These are phyloP conservation scores for Diabrotica undecimpunctata DNA, from an alignment of 1,140 invertebrate species.

Conservation along the genomic window DNA sequence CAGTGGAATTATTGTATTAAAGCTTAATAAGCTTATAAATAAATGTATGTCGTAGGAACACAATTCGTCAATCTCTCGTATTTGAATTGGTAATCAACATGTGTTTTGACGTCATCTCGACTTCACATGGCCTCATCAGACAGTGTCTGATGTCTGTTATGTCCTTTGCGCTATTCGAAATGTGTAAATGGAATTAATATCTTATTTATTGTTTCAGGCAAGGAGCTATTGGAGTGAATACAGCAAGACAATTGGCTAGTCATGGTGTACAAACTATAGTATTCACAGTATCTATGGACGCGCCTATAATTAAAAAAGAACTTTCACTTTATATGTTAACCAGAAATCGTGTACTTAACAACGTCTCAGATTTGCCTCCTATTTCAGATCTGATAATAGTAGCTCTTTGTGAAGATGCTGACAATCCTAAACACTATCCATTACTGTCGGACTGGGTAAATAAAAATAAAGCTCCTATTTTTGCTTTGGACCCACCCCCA, in stretches of 20 bases:
- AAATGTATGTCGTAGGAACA: too few relatives aligned
- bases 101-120: too few relatives aligned
- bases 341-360: conserved; percentile 53
- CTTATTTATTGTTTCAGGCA: conserved; percentile 38
- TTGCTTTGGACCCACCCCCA: conserved; percentile 77
- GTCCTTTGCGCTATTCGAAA: too few relatives aligned
- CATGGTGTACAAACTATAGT: conserved; percentile 75
- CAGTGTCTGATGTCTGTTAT: too few relatives aligned
- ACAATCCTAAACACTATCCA: conserved; percentile 44
- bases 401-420: conserved; percentile 56
- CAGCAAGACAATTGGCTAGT: conserved; percentile 75
- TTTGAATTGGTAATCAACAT: too few relatives aligned
- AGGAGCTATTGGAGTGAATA: conserved; percentile 71
- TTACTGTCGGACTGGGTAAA: conserved; percentile 62
- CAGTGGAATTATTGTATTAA: too few relatives aligned
- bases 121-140: too few relatives aligned
- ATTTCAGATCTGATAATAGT: conserved; percentile 68
- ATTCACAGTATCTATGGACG: conserved; percentile 48
- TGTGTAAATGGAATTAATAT: too few relatives aligned
- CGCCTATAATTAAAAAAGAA: conserved; percentile 50
- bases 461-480: conserved; percentile 69
- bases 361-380: conserved; percentile 56
- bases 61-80: too few relatives aligned
- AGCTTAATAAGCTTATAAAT: too few relatives aligned
- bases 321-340: conserved; percentile 62